Evolutionary conservation across 1,140 invertebrate genomes (phyloP).

Genomic region (Agrypnia vestita): DNA sequence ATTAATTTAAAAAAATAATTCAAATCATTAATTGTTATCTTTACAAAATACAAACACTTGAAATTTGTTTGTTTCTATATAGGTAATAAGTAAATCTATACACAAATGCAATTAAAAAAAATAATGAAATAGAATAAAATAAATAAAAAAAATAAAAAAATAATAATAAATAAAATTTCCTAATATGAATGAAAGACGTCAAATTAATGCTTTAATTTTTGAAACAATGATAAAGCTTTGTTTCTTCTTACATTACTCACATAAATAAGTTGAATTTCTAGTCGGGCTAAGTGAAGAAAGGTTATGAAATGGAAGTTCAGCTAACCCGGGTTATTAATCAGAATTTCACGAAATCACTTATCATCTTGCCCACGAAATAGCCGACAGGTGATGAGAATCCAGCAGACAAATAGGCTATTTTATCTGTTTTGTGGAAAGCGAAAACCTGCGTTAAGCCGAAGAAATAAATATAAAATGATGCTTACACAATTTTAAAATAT

Average conservation of each 20-base stretch:
- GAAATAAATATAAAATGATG: too few species aligned
- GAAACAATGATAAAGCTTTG: conserved; percentile 33
- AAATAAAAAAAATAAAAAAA: too few species aligned
- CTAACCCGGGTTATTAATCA: conserved; percentile 48
- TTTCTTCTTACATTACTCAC: conserved; percentile 33
- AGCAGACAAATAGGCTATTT: conserved; percentile 33
- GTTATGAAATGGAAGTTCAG: conserved; percentile 41
- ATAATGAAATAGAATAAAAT: too few species aligned
- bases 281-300: neutral
- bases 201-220: conserved; percentile 27
- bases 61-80: too few species aligned
- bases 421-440: neutral
- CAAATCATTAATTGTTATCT: too few species aligned
- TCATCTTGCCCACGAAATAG: conserved; percentile 37
- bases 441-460: too few species aligned
- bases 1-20: too few species aligned
- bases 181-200: neutral
- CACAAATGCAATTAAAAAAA: too few species aligned
- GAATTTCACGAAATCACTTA: conserved; percentile 50
- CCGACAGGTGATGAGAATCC: conserved; percentile 28
- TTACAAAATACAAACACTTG: too few species aligned
- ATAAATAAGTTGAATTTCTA: conserved; percentile 36
- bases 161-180: conserved; percentile 5
- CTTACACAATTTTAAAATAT: too few species aligned
- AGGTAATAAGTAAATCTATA: too few species aligned